phyloP scores from a whole-genome alignment of 2,797 vertebrate species.

The Loriculus beryllinus region DNA sequence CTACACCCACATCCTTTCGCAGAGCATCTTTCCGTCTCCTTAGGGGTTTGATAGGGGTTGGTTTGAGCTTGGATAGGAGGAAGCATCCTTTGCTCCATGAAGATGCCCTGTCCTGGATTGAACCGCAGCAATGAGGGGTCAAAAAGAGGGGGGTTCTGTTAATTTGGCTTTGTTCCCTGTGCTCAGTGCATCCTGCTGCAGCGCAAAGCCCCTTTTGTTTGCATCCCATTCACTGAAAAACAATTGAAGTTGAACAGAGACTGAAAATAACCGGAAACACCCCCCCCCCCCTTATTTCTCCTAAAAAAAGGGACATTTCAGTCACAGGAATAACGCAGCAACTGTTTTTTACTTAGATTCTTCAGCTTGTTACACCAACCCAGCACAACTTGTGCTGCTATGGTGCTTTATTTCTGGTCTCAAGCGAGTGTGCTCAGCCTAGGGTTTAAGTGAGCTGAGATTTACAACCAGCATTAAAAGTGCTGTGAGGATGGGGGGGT shows the following conservation, averaged over 20 bases:
- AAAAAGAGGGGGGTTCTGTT: neutral
- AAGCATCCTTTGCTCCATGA: neutral
- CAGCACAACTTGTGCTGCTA: accelerated
- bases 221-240: too few species aligned
- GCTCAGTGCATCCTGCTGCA: neutral
- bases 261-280: too few species aligned
- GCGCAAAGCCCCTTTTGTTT: too few species aligned
- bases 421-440: too few species aligned
- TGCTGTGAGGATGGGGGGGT: neutral
- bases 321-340: neutral
- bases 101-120: neutral
- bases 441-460: neutral
- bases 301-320: neutral
- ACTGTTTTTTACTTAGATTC: neutral
- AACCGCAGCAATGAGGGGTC: neutral
- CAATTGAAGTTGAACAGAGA: neutral
- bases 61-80: neutral
- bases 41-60: too few species aligned
- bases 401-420: neutral
- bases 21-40: neutral
- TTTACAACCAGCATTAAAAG: neutral
- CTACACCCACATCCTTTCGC: neutral
- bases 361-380: neutral
- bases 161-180: neutral
- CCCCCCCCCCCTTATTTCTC: too few species aligned